Base-by-base conservation (phyloP, 64 coral and sea anemone genomes). In the Montipora capricornis region DNA sequence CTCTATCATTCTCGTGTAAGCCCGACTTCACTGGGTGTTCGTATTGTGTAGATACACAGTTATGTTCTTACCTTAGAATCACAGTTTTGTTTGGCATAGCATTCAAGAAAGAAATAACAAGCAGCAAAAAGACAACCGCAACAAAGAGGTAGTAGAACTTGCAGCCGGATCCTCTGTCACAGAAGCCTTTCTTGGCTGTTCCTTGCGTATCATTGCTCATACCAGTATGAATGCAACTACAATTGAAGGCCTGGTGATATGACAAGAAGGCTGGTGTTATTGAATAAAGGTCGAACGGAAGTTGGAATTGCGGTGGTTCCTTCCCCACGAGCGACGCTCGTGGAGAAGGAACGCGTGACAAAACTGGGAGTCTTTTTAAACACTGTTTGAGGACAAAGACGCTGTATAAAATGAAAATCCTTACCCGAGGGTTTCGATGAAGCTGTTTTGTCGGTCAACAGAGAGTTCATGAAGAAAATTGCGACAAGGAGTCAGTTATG, bases 71-170 rank as follows among this genome's bases (percentile, higher is more conserved):
- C 90, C 90, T 73, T 5, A 92, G 47, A 26, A 11, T 44, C 0
- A 87, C 82, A 1, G 64, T 59, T 67, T 92, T 92, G 48, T 74
- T 86, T 4, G 90, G 90, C 58, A 92, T 87, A 2, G 73, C 71
- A 16, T 52, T 92, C 15, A 77, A 24, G 44, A 92, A 87, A 29
- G 68, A 74, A 0, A 12, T 24, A 6, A 86, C 1, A 6, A 87
- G 2, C 3, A 92, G 5, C 6, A 86, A 9, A 76, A 24, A 49
- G 4, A 13, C 13, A 26, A 92, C 44, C 53, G 86, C 2, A 47
- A 86, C 53, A 22, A 26, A 57, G n/a, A 76, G 78, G 19, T 9
- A 4, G 14, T 62, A 81, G 87, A 49, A 86, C 24, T 86, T 76
- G 69, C 52, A 75, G 3, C 90, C 74, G n/a, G 52, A 8, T 5